phyloP scores from a whole-genome alignment of 1,140 invertebrate genomes.

The Sarcophaga peregrina region DNA sequence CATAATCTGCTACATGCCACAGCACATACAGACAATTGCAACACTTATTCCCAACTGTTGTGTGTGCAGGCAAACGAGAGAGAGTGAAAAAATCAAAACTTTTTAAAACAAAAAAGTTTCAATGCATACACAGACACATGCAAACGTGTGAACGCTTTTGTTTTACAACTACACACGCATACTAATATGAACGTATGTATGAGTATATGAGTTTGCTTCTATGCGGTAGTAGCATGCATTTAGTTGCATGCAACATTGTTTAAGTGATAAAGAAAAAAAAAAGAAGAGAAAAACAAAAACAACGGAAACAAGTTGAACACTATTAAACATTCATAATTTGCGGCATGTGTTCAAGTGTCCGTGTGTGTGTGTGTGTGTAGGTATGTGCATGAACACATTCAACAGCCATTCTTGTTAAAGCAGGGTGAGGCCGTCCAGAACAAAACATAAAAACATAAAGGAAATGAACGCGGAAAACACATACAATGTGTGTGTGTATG shows the following conservation, averaged over 20 bases:
- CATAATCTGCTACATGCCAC: constrained; percentile 7
- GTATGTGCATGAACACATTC: too few species aligned
- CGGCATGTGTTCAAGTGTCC: background rate
- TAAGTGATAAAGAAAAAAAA: background rate
- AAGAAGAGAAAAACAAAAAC: background rate
- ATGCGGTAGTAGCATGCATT: background rate
- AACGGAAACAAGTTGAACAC: background rate
- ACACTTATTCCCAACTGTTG: constrained; percentile 3
- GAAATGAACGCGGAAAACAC: background rate
- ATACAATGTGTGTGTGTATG: background rate
- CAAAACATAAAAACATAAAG: background rate
- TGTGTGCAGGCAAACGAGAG: too few species aligned
- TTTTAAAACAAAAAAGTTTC: background rate
- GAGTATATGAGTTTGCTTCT: background rate
- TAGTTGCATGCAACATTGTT: background rate
- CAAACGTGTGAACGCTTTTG: background rate
- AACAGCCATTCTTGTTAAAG: too few species aligned
- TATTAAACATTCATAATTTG: constrained; percentile 27
- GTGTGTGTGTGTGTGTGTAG: too few species aligned
- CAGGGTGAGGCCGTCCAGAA: too few species aligned
- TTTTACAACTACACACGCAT: background rate
- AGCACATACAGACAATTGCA: background rate
- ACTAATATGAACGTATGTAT: background rate
- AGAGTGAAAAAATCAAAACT: background rate
- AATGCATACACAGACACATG: background rate